Evolutionary conservation across 2,888 invertebrate genomes (phyloP).

Genomic region (Phyto melanocephala): DNA sequence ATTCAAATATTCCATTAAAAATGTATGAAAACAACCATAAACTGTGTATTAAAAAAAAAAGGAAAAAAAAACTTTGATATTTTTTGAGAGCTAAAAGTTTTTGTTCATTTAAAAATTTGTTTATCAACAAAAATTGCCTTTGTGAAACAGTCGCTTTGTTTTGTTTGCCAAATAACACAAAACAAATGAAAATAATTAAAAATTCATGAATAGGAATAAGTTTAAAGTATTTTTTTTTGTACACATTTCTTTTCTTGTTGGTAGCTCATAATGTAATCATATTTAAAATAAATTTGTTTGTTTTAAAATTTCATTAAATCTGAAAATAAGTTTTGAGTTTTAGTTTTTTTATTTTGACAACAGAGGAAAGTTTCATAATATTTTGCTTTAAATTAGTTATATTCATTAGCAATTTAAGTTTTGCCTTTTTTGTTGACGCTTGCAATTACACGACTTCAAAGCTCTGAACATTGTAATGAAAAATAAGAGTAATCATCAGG

Average conservation of each 20-base stretch:
- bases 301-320: neutral
- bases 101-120: constrained; percentile 49
- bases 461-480: neutral
- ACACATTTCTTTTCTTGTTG: neutral
- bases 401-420: constrained; percentile 6
- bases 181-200: constrained; percentile 14
- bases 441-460: constrained; percentile 19
- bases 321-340: neutral
- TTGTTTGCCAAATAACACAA: constrained; percentile 4
- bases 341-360: neutral
- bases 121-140: constrained; percentile 20
- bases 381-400: neutral
- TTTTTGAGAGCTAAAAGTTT: constrained; percentile 31
- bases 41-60: neutral
- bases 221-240: neutral
- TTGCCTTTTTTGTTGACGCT: constrained; percentile 9
- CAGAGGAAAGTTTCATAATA: too few species aligned
- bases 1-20: constrained; percentile 10
- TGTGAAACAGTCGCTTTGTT: constrained; percentile 8
- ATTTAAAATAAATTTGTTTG: constrained; percentile 18
- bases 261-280: constrained; percentile 2
- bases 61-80: too few species aligned
- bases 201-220: constrained; percentile 11
- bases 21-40: neutral
- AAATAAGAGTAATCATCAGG: neutral